Evolutionary conservation across 2,113 vertebrate genomes (phyloP), one percentile per base, ranked within the genome.

Genomic region (Amia ocellicauda): DNA sequence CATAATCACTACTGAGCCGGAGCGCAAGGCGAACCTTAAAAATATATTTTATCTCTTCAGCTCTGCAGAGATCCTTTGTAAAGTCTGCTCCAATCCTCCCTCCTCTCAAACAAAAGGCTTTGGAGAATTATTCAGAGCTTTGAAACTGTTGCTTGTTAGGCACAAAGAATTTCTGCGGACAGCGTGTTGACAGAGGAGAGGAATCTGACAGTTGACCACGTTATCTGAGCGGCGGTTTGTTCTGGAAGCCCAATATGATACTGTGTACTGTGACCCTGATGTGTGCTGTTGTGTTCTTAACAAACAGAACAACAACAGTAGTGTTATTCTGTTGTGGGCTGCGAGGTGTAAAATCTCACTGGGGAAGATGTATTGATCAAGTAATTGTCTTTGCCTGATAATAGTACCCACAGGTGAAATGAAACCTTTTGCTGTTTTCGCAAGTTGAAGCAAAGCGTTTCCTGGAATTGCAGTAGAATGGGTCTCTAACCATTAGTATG

Each of bases 401-500:
- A 58, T 58, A 29, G 36, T 36, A 9, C 55, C 53, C 53, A 29
- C 53, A 29, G 14, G 53, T 28, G 53, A 7, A 55, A 36, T 36
- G 11, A 36, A 36, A 11, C 31, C 31, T 36, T 36, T 36, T 7
- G 31, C 31, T 36, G 31, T 41, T 58, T 40, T 22, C 13, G 11
- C 8, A 11, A 40, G 9, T 40, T 22, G 20, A 58, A 41, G 8
- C 20, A 58, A 41, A 14, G 11, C 19, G 8, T 8, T 41, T 41
- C 19, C 2, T 1, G 29, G 31, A 16, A 23, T n/a, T 41, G 31
- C 31, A 8, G 31, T 29, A 41, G 31, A 58, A 58, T 31, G 55
- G 27, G 55, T 4, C 20, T 57, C 20, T 57, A 29, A 57, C 1
- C n/a, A 20, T 41, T 41, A 58, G 40, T 20, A 41, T 19, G 16